Base-by-base conservation (phyloP, 2,888 invertebrate species). In the Gisinianus flammeolus region DNA sequence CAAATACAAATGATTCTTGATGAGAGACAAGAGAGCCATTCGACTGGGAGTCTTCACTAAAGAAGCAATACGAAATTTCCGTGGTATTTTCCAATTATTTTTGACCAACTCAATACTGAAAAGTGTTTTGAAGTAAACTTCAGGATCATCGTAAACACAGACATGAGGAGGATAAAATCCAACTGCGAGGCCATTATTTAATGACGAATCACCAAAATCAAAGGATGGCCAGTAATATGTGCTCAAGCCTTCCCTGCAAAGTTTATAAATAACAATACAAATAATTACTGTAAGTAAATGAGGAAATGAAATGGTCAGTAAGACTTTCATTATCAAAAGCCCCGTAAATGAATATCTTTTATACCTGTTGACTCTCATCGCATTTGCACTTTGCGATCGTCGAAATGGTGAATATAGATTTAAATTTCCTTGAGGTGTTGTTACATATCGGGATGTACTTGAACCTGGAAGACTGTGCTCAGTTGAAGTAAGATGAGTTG, bases 161-260 rank as follows among this genome's bases (percentile, higher is more conserved):
- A 83, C 79, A 70, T 84, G 84, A 19, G 84, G 84, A 5, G 84
- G 84, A 74, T 80, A 84, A 77, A 84, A 84, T 26, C 84, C 83
- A 44, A 77, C 79, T 52, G 83, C 82, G 6, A 84, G 78, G 28
- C 83, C 82, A 52, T 79, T 68, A 31, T 70, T 74, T 16, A 73
- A 35, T n/a, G 81, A 80, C 26, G 66, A 66, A 12, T 76, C 76
- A n/a, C 35, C 44, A 56, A 81, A 83, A 70, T 83, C 83, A 75
- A 84, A 82, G 33, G 81, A 77, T 54, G 84, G 83, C 84, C 84
- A 84, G 44, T 81, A 81, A 54, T 79, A 80, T 8, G 81, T 69
- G 12, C 81, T 81, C 35, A 35, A 8, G n/a, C 84, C 84, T 80
- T 84, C 84, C 56, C 84, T 84, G 62, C 52, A 62, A 71, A 64